Evolutionary conservation across 1,140 invertebrate species (phyloP).

Genomic region (Polyergus mexicanus): DNA sequence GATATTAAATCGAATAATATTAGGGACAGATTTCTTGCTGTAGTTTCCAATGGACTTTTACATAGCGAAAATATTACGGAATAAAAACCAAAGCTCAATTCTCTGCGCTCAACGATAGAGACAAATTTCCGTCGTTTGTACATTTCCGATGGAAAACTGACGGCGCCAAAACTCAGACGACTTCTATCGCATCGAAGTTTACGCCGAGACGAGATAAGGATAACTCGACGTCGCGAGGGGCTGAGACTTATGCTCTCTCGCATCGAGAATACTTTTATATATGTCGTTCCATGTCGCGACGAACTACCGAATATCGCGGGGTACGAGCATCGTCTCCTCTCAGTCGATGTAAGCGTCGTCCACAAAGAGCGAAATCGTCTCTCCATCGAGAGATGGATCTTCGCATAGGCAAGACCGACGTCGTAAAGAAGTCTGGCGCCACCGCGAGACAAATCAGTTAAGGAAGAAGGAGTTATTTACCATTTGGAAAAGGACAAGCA

Average conservation of each 20-base stretch:
- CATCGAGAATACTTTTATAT: constrained; percentile 76
- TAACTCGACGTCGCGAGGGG: constrained; percentile 71
- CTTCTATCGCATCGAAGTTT: constrained; percentile 65
- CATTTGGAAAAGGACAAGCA: constrained; percentile 63
- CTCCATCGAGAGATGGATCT: constrained; percentile 51
- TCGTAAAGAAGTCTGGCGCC: constrained; percentile 83
- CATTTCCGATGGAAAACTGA: constrained; percentile 50
- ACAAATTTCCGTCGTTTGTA: constrained; percentile 17
- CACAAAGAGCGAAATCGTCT: constrained; percentile 49
- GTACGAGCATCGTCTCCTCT: constrained; percentile 23
- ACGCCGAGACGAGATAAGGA: constrained; percentile 76
- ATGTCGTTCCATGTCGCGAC: constrained; percentile 72
- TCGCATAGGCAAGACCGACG: constrained; percentile 67
- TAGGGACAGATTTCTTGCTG: neutral
- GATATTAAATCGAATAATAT: neutral
- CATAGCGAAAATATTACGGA: neutral
- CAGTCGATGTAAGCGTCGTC: constrained; percentile 41
- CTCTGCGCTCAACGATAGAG: neutral
- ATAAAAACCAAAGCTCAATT: constrained; percentile 43
- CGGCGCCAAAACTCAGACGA: constrained; percentile 68
- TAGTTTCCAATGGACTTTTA: neutral
- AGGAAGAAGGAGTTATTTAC: constrained; percentile 82
- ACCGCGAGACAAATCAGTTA: constrained; percentile 78
- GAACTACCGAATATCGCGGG: constrained; percentile 66
- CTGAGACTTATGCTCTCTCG: constrained; percentile 59